These are phyloP conservation scores for Hyles vespertilio DNA, from an alignment of 1,140 invertebrate genomes.

Conservation along the genomic window DNA sequence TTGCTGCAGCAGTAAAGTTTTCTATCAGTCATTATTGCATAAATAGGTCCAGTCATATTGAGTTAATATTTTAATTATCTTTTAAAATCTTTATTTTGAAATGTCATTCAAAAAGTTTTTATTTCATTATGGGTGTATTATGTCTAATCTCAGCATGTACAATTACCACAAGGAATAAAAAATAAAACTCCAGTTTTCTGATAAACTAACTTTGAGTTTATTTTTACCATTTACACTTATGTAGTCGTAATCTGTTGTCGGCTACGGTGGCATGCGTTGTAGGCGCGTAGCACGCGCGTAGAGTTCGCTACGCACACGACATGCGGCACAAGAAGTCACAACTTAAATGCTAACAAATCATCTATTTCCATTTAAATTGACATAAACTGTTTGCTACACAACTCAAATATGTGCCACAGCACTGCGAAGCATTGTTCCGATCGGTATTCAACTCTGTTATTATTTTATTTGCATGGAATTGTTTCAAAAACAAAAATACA, in stretches of 20 bases:
- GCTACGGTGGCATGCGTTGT: constrained; percentile 64
- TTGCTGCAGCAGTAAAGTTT: no score
- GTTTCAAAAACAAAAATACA: no score
- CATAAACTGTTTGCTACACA: constrained; percentile 6
- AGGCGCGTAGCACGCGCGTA: constrained; percentile 62
- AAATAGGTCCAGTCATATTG: no score
- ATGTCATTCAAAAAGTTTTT: no score
- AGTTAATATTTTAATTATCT: no score
- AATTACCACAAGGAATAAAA: constrained; percentile 24
- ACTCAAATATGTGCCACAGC: neutral
- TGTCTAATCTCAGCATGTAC: no score
- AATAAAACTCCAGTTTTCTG: constrained; percentile 70
- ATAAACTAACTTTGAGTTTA: constrained; percentile 78
- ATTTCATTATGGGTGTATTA: no score
- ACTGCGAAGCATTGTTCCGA: no score
- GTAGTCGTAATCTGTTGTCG: constrained; percentile 73
- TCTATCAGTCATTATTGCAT: no score
- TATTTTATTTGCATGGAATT: no score
- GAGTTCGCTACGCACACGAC: constrained; percentile 51
- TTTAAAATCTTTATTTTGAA: no score
- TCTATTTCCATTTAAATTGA: constrained; percentile 15
- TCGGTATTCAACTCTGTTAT: no score
- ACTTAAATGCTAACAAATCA: constrained; percentile 9
- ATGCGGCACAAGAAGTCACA: constrained; percentile 28
- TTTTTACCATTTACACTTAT: constrained; percentile 78